Evolutionary conservation across 2,797 vertebrate species (phyloP).

Genomic region (Fundulus diaphanus): DNA sequence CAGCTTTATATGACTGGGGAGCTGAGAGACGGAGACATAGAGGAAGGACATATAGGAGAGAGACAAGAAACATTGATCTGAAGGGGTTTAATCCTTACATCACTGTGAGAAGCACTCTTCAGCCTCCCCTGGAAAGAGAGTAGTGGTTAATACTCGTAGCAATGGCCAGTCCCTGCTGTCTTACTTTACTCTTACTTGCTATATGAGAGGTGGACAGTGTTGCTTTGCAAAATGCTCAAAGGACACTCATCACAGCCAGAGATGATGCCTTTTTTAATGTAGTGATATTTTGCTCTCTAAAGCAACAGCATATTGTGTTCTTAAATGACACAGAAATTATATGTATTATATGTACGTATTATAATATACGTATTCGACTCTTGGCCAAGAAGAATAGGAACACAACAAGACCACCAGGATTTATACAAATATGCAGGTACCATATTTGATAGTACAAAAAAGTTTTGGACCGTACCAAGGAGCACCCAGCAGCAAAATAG

Average conservation of each 20-base stretch:
- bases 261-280: slow-evolving; percentile 1
- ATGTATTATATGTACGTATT: too few species aligned
- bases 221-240: slow-evolving; percentile 36
- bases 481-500: not conserved
- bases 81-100: slow-evolving; percentile 91
- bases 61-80: slow-evolving; percentile 86
- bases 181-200: slow-evolving; percentile 41
- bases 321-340: slow-evolving; percentile 8
- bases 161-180: slow-evolving; percentile 56
- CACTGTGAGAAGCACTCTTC: slow-evolving; percentile 99
- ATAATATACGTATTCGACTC: not conserved
- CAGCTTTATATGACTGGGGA: slow-evolving; percentile 70
- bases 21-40: slow-evolving; percentile 71
- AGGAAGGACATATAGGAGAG: slow-evolving; percentile 70
- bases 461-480: too few species aligned
- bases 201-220: slow-evolving; percentile 17
- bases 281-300: slow-evolving; percentile 6
- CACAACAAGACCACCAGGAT: slow-evolving; percentile 11
- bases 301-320: slow-evolving; percentile 14
- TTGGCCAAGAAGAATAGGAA: slow-evolving; percentile 8
- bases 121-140: slow-evolving; percentile 98
- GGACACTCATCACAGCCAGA: slow-evolving; percentile 9
- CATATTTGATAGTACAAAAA: slow-evolving; percentile 4
- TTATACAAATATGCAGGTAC: slow-evolving; percentile 9
- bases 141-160: slow-evolving; percentile 81